Base-by-base conservation (phyloP, 2,888 invertebrate species). In the Hyles lineata region DNA sequence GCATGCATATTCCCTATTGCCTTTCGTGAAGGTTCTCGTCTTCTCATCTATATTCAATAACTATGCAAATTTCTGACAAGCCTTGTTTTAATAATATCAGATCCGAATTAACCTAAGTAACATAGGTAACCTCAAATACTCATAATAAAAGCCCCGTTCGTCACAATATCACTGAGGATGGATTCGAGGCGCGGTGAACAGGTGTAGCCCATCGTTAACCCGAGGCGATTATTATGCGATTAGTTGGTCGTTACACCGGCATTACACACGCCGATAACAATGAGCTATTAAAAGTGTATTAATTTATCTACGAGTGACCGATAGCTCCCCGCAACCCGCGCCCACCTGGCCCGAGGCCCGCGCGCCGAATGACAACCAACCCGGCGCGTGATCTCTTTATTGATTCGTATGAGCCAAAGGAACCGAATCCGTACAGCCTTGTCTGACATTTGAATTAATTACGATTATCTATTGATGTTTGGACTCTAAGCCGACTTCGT, bases 191-290 rank as follows among this genome's bases (percentile, higher is more conserved):
- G 67, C 55, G 19, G 72, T 58, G 0, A 19, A 58, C 29, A 63
- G 63, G 63, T 55, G 58, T 19, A 35, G 52, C 25, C 29, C 78
- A 78, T 84, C 85, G 85, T 90, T 88, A 89, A 79, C 82, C 84
- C 76, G 80, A 78, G 73, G 73, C 84, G 82, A 90, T 91, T 90
- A 90, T 81, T 81, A 85, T 88, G 77, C 87, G 84, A 91, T 90
- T 90, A 87, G 82, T 79, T 71, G 75, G 82, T 90, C 90, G 87
- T 91, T 90, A 90, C 83, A 75, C 78, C 78, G 77, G 79, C 86
- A 88, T 89, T 88, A 89, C 82, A 74, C 74, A 25, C 23, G 23
- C 2, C 74, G 85, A 82, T 83, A 83, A 85, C 87, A 74, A 72
- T 76, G 75, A 70, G 79, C 84, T 82, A 89, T 89, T 88, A 87